Evolutionary conservation across 2,113 vertebrate species (phyloP), one percentile per base, ranked within the genome.

Genomic region (Epinephelus fuscoguttatus): DNA sequence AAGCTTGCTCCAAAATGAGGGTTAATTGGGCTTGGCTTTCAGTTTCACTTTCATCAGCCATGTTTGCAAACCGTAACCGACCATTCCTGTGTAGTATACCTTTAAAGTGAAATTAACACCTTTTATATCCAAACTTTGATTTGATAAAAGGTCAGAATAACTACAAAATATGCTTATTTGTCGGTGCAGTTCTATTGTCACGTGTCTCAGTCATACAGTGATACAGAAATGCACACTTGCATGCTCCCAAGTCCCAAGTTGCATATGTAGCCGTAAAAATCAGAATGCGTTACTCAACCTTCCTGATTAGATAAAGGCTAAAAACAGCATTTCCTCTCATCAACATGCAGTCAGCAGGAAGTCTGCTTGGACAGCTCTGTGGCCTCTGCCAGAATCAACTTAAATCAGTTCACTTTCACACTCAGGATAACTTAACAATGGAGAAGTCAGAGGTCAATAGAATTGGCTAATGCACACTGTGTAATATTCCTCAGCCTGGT

Each of bases 311-410:
- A 90, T 89, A 80, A 87, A 77, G 47, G 74, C 83, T 86, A 78
- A 85, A 90, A 91, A 76, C 52, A 37, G 88, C 80, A 81, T 85
- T 92, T 89, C 85, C 84, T 79, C 80, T 64, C 17, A 55, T 90
- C 75, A 84, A 67, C 82, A 84, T 84, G 49, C 55, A 73, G 64
- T 91, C 89, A 86, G 89, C 77, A 92, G 90, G 93, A 94, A 87
- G 85, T 78, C 57, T 90, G 79, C 62, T 59, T 45, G 85, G 69
- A 85, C 78, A 67, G 81, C 70, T 84, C 57, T 25, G 62, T 80
- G 81, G 81, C 75, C 85, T 84, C 73, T 50, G 63, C 72, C 10
- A 67, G 56, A 87, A 69, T 89, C 69, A 52, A 67, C 84, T 86
- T 53, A 82, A 84, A 61, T 59, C 60, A 2, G 64, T 88, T 92